Percentiles rank a stretch among this genome's conserved stretches.
These are phyloP conservation scores for Brachypterus glaber DNA, from an alignment of 2,888 invertebrate species.

Conservation along the genomic window DNA sequence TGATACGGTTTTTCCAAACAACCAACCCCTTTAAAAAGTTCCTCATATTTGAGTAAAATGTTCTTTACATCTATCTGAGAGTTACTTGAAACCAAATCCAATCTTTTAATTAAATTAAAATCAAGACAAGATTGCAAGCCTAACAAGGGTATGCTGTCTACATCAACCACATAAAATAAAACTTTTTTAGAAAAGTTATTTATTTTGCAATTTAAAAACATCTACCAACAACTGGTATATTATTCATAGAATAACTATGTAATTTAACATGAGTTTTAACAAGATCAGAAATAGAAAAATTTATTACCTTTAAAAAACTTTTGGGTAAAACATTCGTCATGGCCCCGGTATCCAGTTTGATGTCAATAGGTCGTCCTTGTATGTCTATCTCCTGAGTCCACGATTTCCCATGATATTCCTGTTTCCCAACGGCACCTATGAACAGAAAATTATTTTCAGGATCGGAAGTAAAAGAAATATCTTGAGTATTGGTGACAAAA, in stretches of 20 bases:
- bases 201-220: constrained; percentile 12
- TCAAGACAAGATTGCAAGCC: constrained; percentile 10
- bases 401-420: too few species aligned
- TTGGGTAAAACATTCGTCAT: too few species aligned
- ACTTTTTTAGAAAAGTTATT: constrained; percentile 5
- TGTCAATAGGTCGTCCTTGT: too few species aligned
- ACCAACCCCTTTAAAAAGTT: constrained; percentile 18
- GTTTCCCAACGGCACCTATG: too few species aligned
- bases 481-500: too few species aligned
- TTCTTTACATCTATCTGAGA: constrained; percentile 1
- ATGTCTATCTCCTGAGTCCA: too few species aligned
- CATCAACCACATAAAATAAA: constrained; percentile 12
- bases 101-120: constrained; percentile 13
- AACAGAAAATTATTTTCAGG: too few species aligned
- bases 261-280: too few species aligned
- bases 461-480: too few species aligned
- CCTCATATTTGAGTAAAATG: constrained; percentile 13
- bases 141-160: constrained; percentile 8
- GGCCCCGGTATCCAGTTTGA: too few species aligned
- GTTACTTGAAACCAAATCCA: constrained; percentile 7
- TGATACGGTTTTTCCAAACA: constrained; percentile 16
- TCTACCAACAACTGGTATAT: constrained; percentile 12
- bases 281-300: too few species aligned
- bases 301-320: too few species aligned
- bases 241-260: constrained; percentile 12